Percentiles rank a stretch among this genome's conserved stretches.
phyloP scores from a whole-genome alignment of 2,113 vertebrate species.

The Andinoacara biseriatus region DNA sequence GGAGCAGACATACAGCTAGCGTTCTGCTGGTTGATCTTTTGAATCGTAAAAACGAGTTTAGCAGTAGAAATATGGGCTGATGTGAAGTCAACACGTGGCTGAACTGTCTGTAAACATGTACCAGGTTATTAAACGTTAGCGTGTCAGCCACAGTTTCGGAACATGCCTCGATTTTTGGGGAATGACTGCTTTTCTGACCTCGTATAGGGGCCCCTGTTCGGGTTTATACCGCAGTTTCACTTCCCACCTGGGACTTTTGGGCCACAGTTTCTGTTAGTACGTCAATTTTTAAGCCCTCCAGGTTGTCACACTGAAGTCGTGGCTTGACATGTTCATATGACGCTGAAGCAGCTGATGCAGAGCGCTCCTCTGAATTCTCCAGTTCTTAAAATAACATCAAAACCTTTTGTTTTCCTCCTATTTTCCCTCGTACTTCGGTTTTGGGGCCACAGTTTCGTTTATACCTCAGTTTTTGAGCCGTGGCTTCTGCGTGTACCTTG shows the following conservation, averaged over 20 bases:
- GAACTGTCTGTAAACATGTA: background rate
- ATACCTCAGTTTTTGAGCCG: background rate
- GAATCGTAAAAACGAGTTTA: background rate
- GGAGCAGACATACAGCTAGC: background rate
- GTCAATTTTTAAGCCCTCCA: background rate
- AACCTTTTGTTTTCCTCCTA: no score
- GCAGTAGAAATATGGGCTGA: background rate
- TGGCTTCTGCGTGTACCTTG: background rate
- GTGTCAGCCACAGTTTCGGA: background rate
- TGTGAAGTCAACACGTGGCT: background rate
- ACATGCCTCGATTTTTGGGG: no score
- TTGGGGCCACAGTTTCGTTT: no score
- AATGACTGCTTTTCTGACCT: background rate
- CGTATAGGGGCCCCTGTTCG: background rate
- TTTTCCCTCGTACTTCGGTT: no score
- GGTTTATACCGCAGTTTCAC: background rate
- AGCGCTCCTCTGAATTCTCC: no score
- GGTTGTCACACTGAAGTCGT: background rate
- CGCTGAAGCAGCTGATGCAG: no score
- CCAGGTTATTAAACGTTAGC: background rate
- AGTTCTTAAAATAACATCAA: no score
- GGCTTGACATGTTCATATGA: no score
- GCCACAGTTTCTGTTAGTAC: background rate
- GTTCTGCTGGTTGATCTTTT: background rate
- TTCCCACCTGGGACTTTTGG: background rate